Base-by-base conservation (phyloP, 2,888 invertebrate species). In the Drosophila gaucha region DNA sequence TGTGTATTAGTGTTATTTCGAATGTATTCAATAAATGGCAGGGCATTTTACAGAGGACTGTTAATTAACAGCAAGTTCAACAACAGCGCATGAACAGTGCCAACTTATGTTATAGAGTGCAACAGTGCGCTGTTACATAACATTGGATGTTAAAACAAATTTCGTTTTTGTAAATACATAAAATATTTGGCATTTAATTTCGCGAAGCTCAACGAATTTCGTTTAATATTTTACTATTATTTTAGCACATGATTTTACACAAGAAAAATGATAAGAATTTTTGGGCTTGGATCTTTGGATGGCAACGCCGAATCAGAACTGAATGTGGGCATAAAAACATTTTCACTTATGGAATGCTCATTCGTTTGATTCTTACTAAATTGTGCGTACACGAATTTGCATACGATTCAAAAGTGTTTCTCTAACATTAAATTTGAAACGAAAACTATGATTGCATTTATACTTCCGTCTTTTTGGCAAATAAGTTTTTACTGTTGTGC, bases 171-270 rank as follows among this genome's bases (percentile, higher is more conserved):
- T 85, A 84, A 85, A 75, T 83, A 64, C 59, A 73, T 75, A 67
- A 85, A 76, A 82, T 84, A 74, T 85, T 85, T 85, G 88, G 86
- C 78, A 86, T 83, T 58, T 71, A 74, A 85, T 86, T 88, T 85
- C 79, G 76, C 41, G 79, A 82, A 86, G 86, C 80, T 86, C 74
- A 83, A 86, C 74, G 66, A 73, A 72, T 87, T 69, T 58, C 16
- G 28, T 60, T 36, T 39, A 46, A 55, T 39, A 22, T 38, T 72
- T 59, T 41, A 39, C 56, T 44, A 36, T 50, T 44, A 12, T 58
- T 57, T 58, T 70, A 67, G 58, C 74, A 77, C 73, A 69, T 65
- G 51, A 62, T 65, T 66, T 71, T 62, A 56, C 84, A 86, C 80
- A 86, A 86, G 69, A 67, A 41, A 78, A 74, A 64, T 55, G 52